Percentiles rank a stretch among this genome's conserved stretches.
phyloP scores from a whole-genome alignment of 2,113 vertebrate genomes.

The Charina bottae region DNA sequence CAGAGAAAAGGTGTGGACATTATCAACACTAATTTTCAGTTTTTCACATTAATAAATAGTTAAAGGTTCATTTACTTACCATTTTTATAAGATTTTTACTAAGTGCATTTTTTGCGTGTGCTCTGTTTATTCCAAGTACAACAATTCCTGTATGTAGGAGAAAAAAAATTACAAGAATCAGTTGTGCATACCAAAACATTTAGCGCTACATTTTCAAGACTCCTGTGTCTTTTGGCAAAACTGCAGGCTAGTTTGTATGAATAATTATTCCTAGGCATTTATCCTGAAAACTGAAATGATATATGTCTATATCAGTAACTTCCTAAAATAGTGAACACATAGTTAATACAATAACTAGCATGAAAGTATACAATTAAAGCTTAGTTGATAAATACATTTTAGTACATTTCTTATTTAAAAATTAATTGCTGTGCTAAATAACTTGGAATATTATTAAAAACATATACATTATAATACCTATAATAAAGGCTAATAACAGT shows the following conservation, averaged over 20 bases:
- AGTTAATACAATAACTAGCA: neutral
- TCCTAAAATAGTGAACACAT: neutral
- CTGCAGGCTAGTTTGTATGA: neutral
- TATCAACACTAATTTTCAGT: slow-evolving; percentile 51
- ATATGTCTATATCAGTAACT: neutral
- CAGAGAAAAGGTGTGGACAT: slow-evolving; percentile 54
- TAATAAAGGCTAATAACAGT: neutral
- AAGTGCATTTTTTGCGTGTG: slow-evolving; percentile 94
- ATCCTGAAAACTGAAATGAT: neutral
- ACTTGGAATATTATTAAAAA: neutral
- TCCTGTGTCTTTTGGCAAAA: neutral
- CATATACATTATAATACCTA: neutral
- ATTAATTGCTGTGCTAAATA: neutral
- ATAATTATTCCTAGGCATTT: neutral
- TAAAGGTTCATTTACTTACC: slow-evolving; percentile 78
- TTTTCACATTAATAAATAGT: slow-evolving; percentile 47
- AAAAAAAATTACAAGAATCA: slow-evolving; percentile 50
- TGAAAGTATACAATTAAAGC: neutral
- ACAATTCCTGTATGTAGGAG: slow-evolving; percentile 84
- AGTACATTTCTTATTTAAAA: neutral
- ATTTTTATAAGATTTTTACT: slow-evolving; percentile 92
- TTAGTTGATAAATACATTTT: neutral
- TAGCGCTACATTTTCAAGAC: neutral
- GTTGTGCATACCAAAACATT: neutral
- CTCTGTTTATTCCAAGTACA: slow-evolving; percentile 93